Evolutionary conservation across 2,113 vertebrate genomes (phyloP), one percentile per base, ranked within the genome.

Genomic region (Syngnathus scovelli): DNA sequence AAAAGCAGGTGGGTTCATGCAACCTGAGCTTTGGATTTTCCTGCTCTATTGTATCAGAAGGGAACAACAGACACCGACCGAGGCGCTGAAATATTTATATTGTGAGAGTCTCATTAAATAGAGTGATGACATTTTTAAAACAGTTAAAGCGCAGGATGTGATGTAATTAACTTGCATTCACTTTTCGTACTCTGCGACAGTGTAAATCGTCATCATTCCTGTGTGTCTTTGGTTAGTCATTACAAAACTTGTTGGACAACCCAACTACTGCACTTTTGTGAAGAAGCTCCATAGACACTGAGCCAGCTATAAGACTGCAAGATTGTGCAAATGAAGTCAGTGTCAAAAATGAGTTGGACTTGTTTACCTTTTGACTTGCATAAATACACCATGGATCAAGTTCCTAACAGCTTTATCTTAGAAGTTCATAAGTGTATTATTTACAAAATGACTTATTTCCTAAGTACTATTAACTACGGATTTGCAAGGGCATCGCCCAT

Each of bases 21-120:
- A 89, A 89, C 86, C 78, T 73, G 86, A 89, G 77, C 79, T 82
- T 63, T 41, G 59, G 65, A 81, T 85, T 89, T 83, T 77, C 78
- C 78, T 76, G 69, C 52, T 52, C 60, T 54, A 77, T 87, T 88
- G 82, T 87, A 51, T 64, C 60, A 59, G 67, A 60, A 60, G 39
- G 68, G 69, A 79, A 87, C 85, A 90, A 86, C 78, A 66, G 54
- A n/a, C 61, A 15, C 46, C 62, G 49, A 13, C 52, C 7, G 67
- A 70, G 62, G 66, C 68, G 66, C 81, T 83, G 60, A 88, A 87
- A 86, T 85, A 84, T 87, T 87, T 15, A 85, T 75, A 1, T 59
- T 66, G 51, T 37, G 27, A 6, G 46, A 67, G 61, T 71, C n/a
- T 51, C 64, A 66, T 69, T 39, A 38, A 46, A 44, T 36, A 48